Conservation (phyloP, 2,113 vertebrate genomes). For the Struthidea cinerea region DNA sequence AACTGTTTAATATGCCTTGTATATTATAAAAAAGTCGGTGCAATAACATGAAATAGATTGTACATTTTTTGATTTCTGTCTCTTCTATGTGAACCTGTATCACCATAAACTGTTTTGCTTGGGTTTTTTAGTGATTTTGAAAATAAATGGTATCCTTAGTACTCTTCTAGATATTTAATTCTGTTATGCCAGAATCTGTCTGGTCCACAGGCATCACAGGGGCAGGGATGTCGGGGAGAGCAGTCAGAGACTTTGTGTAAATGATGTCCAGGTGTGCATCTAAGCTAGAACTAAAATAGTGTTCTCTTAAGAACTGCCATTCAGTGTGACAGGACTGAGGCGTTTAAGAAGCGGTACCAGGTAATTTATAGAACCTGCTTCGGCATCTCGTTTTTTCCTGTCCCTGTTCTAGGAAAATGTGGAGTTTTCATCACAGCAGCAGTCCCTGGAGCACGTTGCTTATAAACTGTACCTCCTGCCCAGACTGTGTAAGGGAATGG, state of each 20-base stretch:
- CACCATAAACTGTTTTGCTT: slow-evolving; percentile 63
- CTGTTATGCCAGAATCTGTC: neutral
- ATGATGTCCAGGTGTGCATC: neutral
- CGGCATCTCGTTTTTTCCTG: neutral
- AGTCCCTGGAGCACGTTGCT: neutral
- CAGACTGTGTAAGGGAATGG: too few species aligned
- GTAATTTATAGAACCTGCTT: neutral
- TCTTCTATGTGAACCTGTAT: slow-evolving; percentile 75
- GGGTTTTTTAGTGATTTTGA: slow-evolving; percentile 76
- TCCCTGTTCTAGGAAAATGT: neutral
- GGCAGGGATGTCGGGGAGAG: neutral
- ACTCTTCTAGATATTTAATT: slow-evolving; percentile 26
- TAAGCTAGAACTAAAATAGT: neutral
- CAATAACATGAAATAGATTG: slow-evolving; percentile 80
- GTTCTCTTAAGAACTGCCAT: neutral
- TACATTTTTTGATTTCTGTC: slow-evolving; percentile 74
- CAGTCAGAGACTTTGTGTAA: neutral
- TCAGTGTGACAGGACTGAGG: neutral
- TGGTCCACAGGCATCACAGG: neutral
- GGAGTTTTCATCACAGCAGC: neutral
- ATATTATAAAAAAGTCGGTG: slow-evolving; percentile 77
- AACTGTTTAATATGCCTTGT: slow-evolving; percentile 73
- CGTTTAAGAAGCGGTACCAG: neutral
- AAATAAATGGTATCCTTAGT: slow-evolving; percentile 75
- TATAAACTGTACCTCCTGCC: neutral